Evolutionary conservation across 92 coral and sea anemone genomes (phyloP).

Genomic region (Bergia puertoricense): DNA sequence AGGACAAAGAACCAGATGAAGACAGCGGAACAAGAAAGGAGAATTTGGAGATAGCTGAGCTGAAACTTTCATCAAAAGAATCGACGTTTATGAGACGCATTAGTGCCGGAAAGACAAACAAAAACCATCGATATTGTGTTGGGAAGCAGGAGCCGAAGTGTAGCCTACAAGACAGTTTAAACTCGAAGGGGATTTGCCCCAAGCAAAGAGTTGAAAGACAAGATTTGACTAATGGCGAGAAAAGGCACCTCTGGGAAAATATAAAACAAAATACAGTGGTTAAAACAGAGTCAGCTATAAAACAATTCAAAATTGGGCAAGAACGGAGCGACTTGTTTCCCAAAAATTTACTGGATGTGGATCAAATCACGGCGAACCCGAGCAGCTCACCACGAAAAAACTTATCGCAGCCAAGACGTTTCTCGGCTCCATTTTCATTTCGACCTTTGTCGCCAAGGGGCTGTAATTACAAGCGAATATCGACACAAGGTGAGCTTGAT

Average conservation of each 20-base stretch:
- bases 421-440: slow-evolving; percentile 13
- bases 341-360: not conserved
- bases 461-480: not conserved
- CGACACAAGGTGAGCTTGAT: not conserved
- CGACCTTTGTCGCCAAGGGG: slow-evolving; percentile 26
- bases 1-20: not conserved
- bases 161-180: not conserved
- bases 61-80: not conserved
- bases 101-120: not conserved
- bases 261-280: not conserved
- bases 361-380: not conserved
- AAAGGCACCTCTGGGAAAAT: not conserved
- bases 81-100: not conserved
- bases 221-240: not conserved
- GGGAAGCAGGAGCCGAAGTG: not conserved
- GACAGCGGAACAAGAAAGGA: not conserved
- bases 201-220: not conserved
- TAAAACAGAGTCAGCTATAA: not conserved
- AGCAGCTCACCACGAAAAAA: not conserved
- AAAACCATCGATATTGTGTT: not conserved
- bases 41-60: not conserved
- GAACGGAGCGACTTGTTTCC: not conserved
- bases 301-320: not conserved
- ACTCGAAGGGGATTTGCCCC: not conserved
- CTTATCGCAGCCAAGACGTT: slow-evolving; percentile 6